Conservation (phyloP, 2,113 vertebrate species). For the Boulengerochromis microlepis region DNA sequence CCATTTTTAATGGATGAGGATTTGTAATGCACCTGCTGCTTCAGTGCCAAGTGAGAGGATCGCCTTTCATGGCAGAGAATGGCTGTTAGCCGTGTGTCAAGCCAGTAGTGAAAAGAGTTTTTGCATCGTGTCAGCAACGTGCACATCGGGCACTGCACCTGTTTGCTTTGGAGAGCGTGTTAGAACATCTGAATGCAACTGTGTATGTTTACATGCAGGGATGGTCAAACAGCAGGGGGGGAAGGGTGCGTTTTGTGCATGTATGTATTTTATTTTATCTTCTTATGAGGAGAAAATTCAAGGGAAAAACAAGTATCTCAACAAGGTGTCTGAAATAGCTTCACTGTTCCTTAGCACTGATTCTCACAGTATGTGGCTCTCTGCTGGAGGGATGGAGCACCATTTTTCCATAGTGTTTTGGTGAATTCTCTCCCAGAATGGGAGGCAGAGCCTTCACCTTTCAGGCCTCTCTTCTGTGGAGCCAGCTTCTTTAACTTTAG, state of each 20-base stretch:
- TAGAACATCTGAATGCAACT: neutral
- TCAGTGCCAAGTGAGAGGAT: constrained; percentile 35
- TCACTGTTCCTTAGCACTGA: neutral
- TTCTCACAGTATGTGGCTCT: neutral
- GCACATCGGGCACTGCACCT: neutral
- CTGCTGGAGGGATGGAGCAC: neutral
- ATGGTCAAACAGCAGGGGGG: neutral
- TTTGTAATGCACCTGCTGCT: constrained; percentile 66
- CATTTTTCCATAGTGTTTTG: neutral
- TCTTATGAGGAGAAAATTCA: neutral
- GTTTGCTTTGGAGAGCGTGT: neutral
- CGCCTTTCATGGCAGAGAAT: constrained; percentile 54
- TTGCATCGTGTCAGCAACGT: neutral
- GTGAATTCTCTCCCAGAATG: neutral
- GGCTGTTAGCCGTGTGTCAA: constrained; percentile 10
- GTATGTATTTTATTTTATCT: neutral
- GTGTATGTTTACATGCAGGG: neutral
- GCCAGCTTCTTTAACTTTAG: neutral
- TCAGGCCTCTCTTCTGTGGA: neutral
- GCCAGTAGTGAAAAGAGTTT: constrained; percentile 15
- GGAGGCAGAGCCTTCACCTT: neutral
- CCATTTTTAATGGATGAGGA: constrained; percentile 64
- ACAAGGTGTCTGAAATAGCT: neutral
- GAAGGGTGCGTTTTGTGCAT: neutral
- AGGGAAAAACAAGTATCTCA: neutral